phyloP scores from a whole-genome alignment of 2,113 vertebrate genomes.

The Phylloscopus trochiloides region DNA sequence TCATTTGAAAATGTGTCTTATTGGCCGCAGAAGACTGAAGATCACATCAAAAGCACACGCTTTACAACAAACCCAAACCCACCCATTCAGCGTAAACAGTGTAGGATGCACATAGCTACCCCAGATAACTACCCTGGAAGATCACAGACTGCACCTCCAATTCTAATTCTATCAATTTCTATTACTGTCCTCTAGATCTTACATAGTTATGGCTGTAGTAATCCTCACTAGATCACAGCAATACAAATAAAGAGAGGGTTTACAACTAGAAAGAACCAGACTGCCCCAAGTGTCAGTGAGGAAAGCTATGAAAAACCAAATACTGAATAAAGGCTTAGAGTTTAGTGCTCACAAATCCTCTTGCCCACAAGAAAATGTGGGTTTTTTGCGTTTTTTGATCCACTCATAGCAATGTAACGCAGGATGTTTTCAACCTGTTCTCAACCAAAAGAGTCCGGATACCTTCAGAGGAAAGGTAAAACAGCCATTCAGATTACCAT shows the following conservation, averaged over 20 bases:
- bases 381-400: neutral
- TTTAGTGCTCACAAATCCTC: neutral
- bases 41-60: neutral
- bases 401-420: neutral
- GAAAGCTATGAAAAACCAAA: neutral
- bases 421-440: neutral
- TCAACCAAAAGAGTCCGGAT: neutral
- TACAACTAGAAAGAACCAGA: neutral
- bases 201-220: neutral
- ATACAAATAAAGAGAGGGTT: neutral
- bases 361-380: neutral
- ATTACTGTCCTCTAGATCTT: neutral
- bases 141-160: neutral
- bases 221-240: neutral
- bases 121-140: neutral
- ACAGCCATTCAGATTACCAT: neutral
- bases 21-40: neutral
- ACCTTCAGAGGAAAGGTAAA: neutral
- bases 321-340: neutral
- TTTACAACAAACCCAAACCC: neutral
- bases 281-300: neutral
- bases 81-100: neutral
- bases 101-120: fast-evolving
- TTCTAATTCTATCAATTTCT: neutral
- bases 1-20: neutral